These are phyloP conservation scores for Thalassarche chlororhynchos DNA, from an alignment of 2,113 vertebrate genomes.

Conservation along the genomic window DNA sequence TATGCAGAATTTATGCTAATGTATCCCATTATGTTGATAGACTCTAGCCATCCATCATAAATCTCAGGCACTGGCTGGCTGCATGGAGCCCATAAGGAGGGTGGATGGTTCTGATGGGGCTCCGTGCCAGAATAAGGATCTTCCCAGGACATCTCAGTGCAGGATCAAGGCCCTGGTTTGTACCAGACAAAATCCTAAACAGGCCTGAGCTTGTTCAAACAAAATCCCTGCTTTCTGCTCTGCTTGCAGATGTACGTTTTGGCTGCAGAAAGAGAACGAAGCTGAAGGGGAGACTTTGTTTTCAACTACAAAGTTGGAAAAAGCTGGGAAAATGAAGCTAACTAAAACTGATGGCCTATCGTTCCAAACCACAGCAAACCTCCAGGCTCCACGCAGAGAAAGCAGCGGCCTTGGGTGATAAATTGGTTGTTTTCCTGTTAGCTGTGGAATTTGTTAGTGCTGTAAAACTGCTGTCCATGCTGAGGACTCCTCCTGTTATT, in stretches of 20 bases:
- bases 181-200: not conserved
- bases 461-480: not conserved
- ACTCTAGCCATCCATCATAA: not conserved
- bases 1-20: not conserved
- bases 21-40: not conserved
- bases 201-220: not conserved
- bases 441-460: slow-evolving; percentile 17
- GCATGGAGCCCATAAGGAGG: not conserved
- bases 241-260: not conserved
- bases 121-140: not conserved
- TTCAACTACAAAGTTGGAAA: not conserved
- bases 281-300: not conserved
- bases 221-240: not conserved
- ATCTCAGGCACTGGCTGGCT: not conserved
- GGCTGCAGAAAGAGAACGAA: not conserved
- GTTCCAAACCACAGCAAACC: not conserved
- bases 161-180: not conserved
- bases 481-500: not conserved
- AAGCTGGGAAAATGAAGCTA: not conserved
- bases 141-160: not conserved
- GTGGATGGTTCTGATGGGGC: not conserved
- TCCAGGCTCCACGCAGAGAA: not conserved
- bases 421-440: slow-evolving; percentile 19
- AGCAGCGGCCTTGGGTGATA: not conserved
- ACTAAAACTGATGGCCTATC: not conserved